Evolutionary conservation across 2,113 vertebrate genomes (phyloP).

Genomic region (Falcunculus frontatus): DNA sequence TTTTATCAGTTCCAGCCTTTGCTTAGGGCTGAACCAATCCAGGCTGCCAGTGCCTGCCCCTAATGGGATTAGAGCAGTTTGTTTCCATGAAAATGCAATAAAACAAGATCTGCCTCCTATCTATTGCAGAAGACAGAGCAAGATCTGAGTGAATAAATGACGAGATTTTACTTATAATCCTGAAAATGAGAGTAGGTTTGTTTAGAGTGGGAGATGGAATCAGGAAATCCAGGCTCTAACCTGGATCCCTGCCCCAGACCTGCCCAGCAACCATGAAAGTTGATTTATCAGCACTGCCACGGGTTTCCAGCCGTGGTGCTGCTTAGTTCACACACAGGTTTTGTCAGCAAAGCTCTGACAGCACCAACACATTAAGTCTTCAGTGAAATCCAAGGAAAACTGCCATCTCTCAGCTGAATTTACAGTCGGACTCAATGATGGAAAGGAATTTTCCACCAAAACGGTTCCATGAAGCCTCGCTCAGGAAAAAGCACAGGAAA

Average conservation of each 20-base stretch:
- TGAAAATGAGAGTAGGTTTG: not conserved
- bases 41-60: not conserved
- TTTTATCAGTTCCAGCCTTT: not conserved
- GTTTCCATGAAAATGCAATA: not conserved
- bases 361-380: not conserved
- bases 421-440: accelerated
- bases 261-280: not conserved
- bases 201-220: not conserved
- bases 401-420: not conserved
- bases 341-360: not conserved
- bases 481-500: not conserved
- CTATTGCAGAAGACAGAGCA: not conserved
- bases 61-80: not conserved
- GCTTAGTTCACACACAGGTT: not conserved
- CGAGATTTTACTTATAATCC: not conserved
- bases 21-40: not conserved
- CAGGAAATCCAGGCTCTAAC: not conserved
- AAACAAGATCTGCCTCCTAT: not conserved
- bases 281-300: not conserved
- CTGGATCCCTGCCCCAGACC: not conserved
- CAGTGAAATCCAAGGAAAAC: not conserved
- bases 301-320: not conserved
- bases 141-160: not conserved
- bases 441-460: not conserved
- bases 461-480: not conserved